Base-by-base conservation (phyloP, 2,113 vertebrate genomes). In the Patagioenas fasciata region DNA sequence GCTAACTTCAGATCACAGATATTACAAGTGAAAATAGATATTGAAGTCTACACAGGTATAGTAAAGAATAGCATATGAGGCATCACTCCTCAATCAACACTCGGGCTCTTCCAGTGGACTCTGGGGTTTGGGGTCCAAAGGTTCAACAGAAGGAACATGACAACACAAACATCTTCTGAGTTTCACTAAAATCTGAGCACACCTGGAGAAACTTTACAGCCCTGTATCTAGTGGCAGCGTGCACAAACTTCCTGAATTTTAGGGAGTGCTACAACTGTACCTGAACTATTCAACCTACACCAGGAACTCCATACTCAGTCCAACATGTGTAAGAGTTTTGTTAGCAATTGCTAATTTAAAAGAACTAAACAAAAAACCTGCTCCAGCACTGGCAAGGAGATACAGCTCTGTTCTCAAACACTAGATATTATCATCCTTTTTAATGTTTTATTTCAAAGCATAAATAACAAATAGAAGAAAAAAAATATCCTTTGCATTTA, bases 81-180 rank as follows among this genome's bases (percentile, higher is more conserved):
- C 54, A 31, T 11, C 62, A 12, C 50, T 40, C 42, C 62, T 54
- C 54, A 56, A 56, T 23, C 60, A 81, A 6, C 12, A 21, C 24
- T 34, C 7, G 10, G 42, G 51, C 44, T 57, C 48, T 11, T 31
- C 34, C 58, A 72, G 24, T 2, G 44, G 48, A 13, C 13, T 38
- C 18, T 12, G 15, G 26, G 11, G 7, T 71, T 64, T 80, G 79
- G 15, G 26, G 13, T 40, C 20, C 7, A 36, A 50, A 47, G 26
- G 17, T 11, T 11, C 42, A 57, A 56, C 17, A 74, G 34, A 24
- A 70, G 6, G 8, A 86, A 34, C 0, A 0, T 13, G 28, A 19
- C 9, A 34, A 13, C 31, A 23, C 11, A 54, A 3, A 36, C 17
- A 7, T 0, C 13, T 3, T 2, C 7, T 5, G 42, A 90, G 47